Conservation (phyloP, 2,797 vertebrate species). For the Hypotaenidia okinawae region DNA sequence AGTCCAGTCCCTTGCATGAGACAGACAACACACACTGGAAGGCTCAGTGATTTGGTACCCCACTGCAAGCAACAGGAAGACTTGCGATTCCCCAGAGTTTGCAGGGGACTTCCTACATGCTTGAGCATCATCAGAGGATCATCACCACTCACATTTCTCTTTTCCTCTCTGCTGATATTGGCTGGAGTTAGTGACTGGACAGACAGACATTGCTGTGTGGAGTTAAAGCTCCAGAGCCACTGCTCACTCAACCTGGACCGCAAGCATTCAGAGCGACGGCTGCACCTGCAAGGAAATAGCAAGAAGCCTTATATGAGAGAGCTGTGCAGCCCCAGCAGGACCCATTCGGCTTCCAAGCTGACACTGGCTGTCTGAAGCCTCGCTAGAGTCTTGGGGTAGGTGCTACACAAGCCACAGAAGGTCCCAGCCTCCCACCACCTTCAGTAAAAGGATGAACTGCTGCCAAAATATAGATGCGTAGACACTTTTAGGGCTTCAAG, state of each 20-base stretch:
- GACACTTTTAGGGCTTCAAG: neutral
- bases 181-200: constrained; percentile 86
- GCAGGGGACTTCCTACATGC: neutral
- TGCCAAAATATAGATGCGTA: neutral
- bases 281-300: constrained; percentile 81
- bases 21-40: neutral
- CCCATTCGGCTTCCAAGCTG: neutral
- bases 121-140: neutral
- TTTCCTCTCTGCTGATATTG: constrained; percentile 92
- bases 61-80: neutral
- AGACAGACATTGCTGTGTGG: constrained; percentile 85
- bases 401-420: neutral
- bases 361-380: neutral
- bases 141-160: constrained; percentile 81
- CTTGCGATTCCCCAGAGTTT: neutral
- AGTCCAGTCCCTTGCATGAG: neutral
- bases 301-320: neutral
- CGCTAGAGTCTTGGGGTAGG: neutral
- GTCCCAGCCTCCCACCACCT: neutral
- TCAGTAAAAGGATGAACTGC: neutral
- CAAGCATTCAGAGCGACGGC: constrained; percentile 83
- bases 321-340: neutral
- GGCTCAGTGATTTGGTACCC: neutral
- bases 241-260: constrained; percentile 82
- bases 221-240: constrained; percentile 96